These are phyloP conservation scores for Rhynchopsitta pachyrhyncha DNA, from an alignment of 2,113 vertebrate species.

Conservation along the genomic window DNA sequence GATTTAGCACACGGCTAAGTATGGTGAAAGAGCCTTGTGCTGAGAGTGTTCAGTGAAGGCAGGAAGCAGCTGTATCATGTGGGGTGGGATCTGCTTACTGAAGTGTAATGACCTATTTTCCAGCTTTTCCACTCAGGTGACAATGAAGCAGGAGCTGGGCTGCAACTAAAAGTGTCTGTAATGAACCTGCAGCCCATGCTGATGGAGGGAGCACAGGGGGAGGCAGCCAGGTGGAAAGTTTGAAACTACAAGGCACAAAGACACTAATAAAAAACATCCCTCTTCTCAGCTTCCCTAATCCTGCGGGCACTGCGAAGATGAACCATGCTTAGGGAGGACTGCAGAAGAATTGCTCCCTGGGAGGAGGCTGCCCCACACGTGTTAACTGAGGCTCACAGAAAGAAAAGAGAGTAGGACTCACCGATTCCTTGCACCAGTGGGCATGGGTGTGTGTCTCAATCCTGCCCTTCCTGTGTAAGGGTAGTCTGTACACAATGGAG, in stretches of 20 bases:
- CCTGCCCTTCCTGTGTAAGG: background rate
- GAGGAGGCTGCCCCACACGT: background rate
- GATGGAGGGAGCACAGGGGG: background rate
- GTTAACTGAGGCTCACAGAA: background rate
- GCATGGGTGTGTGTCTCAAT: accelerated
- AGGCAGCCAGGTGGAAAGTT: slow-evolving; percentile 53
- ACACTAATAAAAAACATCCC: background rate
- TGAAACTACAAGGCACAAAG: background rate
- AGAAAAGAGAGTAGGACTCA: background rate
- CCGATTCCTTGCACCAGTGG: accelerated
- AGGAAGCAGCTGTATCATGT: slow-evolving; percentile 46
- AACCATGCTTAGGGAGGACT: background rate
- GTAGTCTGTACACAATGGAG: background rate
- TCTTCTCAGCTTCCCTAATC: background rate
- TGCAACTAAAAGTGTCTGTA: slow-evolving; percentile 26
- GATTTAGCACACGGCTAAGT: background rate
- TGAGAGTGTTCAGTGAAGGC: background rate
- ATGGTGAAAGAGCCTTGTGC: background rate
- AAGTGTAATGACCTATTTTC: slow-evolving; percentile 73
- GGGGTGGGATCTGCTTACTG: slow-evolving; percentile 46
- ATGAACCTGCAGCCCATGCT: slow-evolving; percentile 42
- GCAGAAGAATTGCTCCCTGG: background rate
- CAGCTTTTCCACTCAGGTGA: slow-evolving; percentile 67
- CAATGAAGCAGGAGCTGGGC: slow-evolving; percentile 30
- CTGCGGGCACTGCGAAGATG: background rate